phyloP scores from a whole-genome alignment of 1,140 invertebrate species.

The Nymphalis io region DNA sequence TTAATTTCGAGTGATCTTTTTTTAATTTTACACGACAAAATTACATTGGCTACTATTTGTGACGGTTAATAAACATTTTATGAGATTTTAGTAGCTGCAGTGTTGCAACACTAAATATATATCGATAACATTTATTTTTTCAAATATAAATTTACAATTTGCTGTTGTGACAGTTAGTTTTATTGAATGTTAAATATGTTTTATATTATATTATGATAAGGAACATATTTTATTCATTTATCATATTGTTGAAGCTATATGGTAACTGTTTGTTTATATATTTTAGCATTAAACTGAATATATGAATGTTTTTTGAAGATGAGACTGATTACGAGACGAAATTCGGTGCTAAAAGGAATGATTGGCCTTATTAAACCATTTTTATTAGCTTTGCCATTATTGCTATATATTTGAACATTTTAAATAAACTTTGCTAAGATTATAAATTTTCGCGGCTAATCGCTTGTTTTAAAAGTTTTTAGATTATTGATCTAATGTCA shows the following conservation, averaged over 20 bases:
- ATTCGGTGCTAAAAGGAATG: slow-evolving; percentile 31
- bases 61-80: too few species aligned
- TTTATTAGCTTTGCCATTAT: slow-evolving; percentile 7
- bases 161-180: slow-evolving; percentile 29
- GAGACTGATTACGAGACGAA: slow-evolving; percentile 27
- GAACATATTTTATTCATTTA: slow-evolving; percentile 16
- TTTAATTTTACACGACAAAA: too few species aligned
- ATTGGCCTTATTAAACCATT: slow-evolving; percentile 19
- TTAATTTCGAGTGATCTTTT: too few species aligned
- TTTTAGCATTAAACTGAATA: neutral
- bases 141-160: slow-evolving; percentile 20
- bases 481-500: too few species aligned
- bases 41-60: too few species aligned
- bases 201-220: slow-evolving; percentile 15
- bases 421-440: neutral
- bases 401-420: neutral
- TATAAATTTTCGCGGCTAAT: neutral
- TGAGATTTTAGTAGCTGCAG: too few species aligned
- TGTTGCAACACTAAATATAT: too few species aligned
- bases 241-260: slow-evolving; percentile 13
- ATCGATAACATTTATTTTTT: slow-evolving; percentile 17
- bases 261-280: slow-evolving; percentile 8
- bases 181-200: slow-evolving; percentile 31
- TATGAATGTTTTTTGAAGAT: slow-evolving; percentile 9
- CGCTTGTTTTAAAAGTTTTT: too few species aligned